Evolutionary conservation across 1,140 invertebrate genomes (phyloP).

Genomic region (Eumaeus atala): DNA sequence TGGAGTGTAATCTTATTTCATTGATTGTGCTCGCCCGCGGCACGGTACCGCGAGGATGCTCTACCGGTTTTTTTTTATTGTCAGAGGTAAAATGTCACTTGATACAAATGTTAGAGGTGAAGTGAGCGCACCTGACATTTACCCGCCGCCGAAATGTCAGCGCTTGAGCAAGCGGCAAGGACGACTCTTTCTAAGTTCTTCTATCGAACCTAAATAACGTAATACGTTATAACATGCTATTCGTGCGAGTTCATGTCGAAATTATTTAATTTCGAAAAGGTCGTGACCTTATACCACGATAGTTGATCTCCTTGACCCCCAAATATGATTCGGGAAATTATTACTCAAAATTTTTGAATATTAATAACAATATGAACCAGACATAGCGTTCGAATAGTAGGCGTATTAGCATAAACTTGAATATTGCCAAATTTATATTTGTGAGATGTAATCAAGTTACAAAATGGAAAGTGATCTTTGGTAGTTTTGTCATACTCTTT

Average conservation of each 20-base stretch:
- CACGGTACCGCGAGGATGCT: slow-evolving; percentile 17
- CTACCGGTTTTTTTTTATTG: slow-evolving; percentile 39
- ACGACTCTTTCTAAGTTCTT: slow-evolving; percentile 70
- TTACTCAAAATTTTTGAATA: slow-evolving; percentile 10
- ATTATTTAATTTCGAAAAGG: slow-evolving; percentile 65
- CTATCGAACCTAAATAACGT: slow-evolving; percentile 48
- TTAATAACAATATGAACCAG: background rate
- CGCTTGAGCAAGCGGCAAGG: slow-evolving; percentile 69
- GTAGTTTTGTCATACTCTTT: slow-evolving; percentile 8
- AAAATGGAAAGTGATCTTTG: slow-evolving; percentile 3
- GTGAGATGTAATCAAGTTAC: slow-evolving; percentile 4
- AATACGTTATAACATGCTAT: slow-evolving; percentile 65
- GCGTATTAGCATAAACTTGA: slow-evolving; percentile 6
- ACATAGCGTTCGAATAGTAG: background rate
- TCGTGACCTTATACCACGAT: too few relatives aligned
- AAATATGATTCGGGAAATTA: slow-evolving; percentile 46
- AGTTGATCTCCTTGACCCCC: slow-evolving; percentile 59
- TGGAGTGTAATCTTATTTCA: too few relatives aligned
- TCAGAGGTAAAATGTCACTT: slow-evolving; percentile 60
- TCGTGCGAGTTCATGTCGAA: slow-evolving; percentile 53
- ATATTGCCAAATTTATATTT: slow-evolving; percentile 2
- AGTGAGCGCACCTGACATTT: slow-evolving; percentile 66
- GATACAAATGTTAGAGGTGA: slow-evolving; percentile 64
- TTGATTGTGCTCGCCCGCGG: too few relatives aligned
- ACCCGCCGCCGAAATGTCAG: slow-evolving; percentile 67